Base-by-base conservation (phyloP, 2,888 invertebrate species). In the Xiphydria camelus region DNA sequence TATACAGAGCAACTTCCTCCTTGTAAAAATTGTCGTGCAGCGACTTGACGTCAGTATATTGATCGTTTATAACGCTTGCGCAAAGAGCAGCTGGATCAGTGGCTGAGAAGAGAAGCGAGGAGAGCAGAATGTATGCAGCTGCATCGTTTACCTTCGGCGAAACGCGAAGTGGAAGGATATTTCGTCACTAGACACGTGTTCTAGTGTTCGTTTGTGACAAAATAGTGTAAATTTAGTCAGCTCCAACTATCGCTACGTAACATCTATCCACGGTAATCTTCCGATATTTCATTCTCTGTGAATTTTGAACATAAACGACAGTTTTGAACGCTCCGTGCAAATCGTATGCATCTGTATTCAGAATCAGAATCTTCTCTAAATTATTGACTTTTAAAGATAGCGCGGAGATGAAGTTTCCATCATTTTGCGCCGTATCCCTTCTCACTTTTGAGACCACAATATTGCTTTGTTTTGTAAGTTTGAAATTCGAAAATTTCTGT, bases 101-200 rank as follows among this genome's bases (percentile, higher is more conserved):
- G 59, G 29, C 52, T 49, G 29, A 45, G 49, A 34, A 50, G 47
- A 48, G 53, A 29, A 44, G 51, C 44, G 48, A 57, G 47, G 22
- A 32, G 15, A 36, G 9, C 38, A 32, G n/a, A 42, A 32, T 43
- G 56, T 54, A n/a, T 47, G 80, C 86, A 64, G 22, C 18, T 33
- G 3, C 14, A 10, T 1, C 29, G 29, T 29, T 29, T 2, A 15
- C 12, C 3, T 6, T 15, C 29, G 29, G 14, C 6, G 10, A 29
- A 29, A 29, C 29, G 29, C 29, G 14, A 15, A 29, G 29, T 29
- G 29, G 2, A 29, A 29, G 10, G 29, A 29, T 29, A 29, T 9
- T 29, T 12, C 12, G 29, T 29, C 14, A 15, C 3, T 7, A 3
- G 9, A 15, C 29, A 29, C 29, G 29, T 29, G 29, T 7, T 6